Evolutionary conservation across 2,888 invertebrate species (phyloP).

Genomic region (Eristalis intricaria): DNA sequence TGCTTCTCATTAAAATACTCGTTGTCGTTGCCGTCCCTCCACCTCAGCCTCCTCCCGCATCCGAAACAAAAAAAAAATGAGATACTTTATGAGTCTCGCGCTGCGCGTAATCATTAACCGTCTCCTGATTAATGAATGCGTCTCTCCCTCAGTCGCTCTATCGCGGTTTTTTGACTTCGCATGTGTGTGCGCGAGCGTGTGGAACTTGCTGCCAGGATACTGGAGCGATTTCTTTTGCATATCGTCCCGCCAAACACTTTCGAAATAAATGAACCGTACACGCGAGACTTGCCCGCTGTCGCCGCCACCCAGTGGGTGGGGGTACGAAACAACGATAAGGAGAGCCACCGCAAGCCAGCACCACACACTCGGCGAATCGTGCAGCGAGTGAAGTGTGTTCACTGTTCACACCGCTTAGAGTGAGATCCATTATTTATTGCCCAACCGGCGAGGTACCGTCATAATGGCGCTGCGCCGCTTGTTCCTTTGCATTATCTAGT

Average conservation of each 20-base stretch:
- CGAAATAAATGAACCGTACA: neutral
- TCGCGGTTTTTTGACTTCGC: neutral
- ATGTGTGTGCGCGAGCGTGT: neutral
- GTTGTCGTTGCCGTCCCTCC: neutral
- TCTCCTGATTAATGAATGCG: constrained; percentile 58
- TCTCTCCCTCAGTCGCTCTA: neutral
- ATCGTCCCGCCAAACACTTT: neutral
- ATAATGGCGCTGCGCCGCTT: constrained; percentile 34
- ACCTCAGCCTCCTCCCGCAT: neutral
- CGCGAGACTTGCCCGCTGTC: constrained; percentile 10
- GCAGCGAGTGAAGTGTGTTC: constrained; percentile 36
- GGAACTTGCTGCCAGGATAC: neutral
- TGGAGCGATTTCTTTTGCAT: neutral
- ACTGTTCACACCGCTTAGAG: constrained; percentile 52
- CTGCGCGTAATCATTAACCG: constrained; percentile 64
- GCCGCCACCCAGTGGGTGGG: neutral
- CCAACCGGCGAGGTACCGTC: constrained; percentile 50
- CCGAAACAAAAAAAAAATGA: constrained; percentile 26
- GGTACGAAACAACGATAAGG: constrained; percentile 32
- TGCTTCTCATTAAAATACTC: constrained; percentile 34
- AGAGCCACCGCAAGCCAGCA: neutral
- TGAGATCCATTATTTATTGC: constrained; percentile 68
- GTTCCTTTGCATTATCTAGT: constrained; percentile 33
- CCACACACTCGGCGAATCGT: neutral
- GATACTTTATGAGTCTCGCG: constrained; percentile 56